phyloP scores from a whole-genome alignment of 2,797 vertebrate species.

The Danio kyathit region DNA sequence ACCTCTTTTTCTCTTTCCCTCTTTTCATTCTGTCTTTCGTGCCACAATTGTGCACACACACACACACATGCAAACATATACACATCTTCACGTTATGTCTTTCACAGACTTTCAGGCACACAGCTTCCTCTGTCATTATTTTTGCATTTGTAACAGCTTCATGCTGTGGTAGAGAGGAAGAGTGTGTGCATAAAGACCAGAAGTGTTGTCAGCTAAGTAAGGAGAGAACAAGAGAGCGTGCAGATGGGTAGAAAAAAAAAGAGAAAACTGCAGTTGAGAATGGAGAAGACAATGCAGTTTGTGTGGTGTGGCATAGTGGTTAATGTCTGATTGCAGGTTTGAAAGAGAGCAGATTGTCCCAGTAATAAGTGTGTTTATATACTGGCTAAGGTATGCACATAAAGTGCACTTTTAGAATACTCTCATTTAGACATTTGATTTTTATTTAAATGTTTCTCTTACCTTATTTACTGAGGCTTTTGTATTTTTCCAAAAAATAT shows the following conservation, averaged over 20 bases:
- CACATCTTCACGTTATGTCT: not conserved
- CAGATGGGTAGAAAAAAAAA: constrained; percentile 10
- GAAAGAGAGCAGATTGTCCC: too few species aligned
- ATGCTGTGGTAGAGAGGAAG: not conserved
- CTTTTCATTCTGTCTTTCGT: constrained; percentile 6
- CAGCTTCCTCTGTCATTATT: constrained; percentile 13
- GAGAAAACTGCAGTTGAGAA: not conserved
- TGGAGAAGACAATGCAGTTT: not conserved
- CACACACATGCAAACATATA: not conserved
- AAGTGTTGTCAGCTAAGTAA: constrained; percentile 9
- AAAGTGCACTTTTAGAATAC: too few species aligned
- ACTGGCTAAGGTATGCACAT: too few species aligned
- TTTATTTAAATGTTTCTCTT: too few species aligned
- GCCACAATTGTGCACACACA: not conserved
- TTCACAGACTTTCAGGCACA: constrained; percentile 25
- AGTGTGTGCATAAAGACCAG: constrained; percentile 12
- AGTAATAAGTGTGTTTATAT: too few species aligned
- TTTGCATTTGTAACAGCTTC: constrained; percentile 20
- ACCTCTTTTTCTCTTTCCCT: not conserved
- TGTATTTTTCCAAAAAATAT: too few species aligned
- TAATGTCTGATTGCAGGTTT: too few species aligned
- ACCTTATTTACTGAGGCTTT: too few species aligned
- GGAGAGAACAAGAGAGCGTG: not conserved
- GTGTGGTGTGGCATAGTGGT: not conserved
- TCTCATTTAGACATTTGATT: too few species aligned